Evolutionary conservation across 2,888 invertebrate genomes (phyloP).

Genomic region (Polymixis flavicincta): DNA sequence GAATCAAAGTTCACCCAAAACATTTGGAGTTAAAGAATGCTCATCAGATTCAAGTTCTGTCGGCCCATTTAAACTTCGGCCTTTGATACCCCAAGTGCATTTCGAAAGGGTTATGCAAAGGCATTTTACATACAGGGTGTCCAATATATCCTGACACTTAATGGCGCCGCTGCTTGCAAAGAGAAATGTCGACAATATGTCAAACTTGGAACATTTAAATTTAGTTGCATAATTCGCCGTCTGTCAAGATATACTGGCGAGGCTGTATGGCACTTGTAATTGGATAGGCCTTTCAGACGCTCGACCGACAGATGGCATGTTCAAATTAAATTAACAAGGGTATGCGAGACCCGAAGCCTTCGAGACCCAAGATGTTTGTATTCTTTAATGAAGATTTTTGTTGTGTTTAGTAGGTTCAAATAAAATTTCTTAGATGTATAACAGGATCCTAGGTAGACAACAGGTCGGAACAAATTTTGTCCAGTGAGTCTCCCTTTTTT

Average conservation of each 20-base stretch:
- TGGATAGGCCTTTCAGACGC: slow-evolving; percentile 78
- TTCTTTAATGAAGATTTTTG: slow-evolving; percentile 49
- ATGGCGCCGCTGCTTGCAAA: slow-evolving; percentile 17
- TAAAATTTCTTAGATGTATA: slow-evolving; percentile 11
- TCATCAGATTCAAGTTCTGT: slow-evolving; percentile 53
- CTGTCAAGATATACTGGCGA: slow-evolving; percentile 54
- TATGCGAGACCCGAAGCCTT: slow-evolving; percentile 72
- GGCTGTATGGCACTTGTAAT: slow-evolving; percentile 74
- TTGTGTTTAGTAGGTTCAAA: slow-evolving; percentile 20
- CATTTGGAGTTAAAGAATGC: slow-evolving; percentile 51
- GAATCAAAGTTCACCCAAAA: slow-evolving; percentile 45
- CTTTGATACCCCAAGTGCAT: slow-evolving; percentile 65
- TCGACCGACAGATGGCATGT: slow-evolving; percentile 83
- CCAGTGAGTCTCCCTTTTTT: not conserved
- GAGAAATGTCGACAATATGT: slow-evolving; percentile 45
- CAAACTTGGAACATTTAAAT: slow-evolving; percentile 54
- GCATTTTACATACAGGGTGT: slow-evolving; percentile 69
- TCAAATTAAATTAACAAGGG: slow-evolving; percentile 87
- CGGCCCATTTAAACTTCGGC: slow-evolving; percentile 57
- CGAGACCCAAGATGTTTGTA: slow-evolving; percentile 77
- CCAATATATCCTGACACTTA: slow-evolving; percentile 35
- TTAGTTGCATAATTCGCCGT: slow-evolving; percentile 56
- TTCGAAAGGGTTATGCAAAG: slow-evolving; percentile 66
- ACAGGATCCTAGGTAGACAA: not conserved
- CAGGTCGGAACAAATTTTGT: not conserved